These are phyloP conservation scores for Bembecia ichneumoniformis DNA, from an alignment of 2,888 invertebrate genomes.

Conservation along the genomic window DNA sequence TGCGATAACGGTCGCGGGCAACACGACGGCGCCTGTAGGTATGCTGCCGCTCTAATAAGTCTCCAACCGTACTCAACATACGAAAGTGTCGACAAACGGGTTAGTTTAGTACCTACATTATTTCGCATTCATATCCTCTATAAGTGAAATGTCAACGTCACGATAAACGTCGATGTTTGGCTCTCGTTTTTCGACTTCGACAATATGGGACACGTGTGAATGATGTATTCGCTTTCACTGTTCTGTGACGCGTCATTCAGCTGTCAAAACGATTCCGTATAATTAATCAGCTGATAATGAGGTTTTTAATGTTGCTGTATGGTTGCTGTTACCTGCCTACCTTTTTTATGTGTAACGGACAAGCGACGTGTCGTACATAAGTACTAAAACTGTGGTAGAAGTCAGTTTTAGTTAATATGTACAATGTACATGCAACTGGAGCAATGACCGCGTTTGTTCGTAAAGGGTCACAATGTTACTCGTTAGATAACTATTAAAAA, in stretches of 20 bases:
- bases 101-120: neutral
- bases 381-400: no score
- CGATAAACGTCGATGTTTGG: conserved; percentile 25
- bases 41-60: conserved; percentile 20
- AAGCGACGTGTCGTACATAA: no score
- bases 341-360: neutral
- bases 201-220: conserved; percentile 48
- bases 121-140: conserved; percentile 7
- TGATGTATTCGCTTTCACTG: conserved; percentile 59
- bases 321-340: conserved; percentile 14
- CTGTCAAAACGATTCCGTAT: conserved; percentile 30
- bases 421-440: no score
- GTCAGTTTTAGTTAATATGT: no score
- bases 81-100: neutral
- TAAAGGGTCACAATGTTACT: no score
- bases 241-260: conserved; percentile 19
- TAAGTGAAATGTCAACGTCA: conserved; percentile 34
- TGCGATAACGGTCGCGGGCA: conserved; percentile 50
- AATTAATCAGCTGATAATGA: conserved; percentile 49
- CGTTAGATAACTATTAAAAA: no score
- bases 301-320: conserved; percentile 32
- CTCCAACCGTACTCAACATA: conserved; percentile 11
- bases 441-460: no score
- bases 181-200: conserved; percentile 18
- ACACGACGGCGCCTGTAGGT: conserved; percentile 11